Percentiles rank a stretch among this genome's conserved stretches.
Evolutionary conservation across 2,113 vertebrate genomes (phyloP).

Genomic region (Nettapus auritus): DNA sequence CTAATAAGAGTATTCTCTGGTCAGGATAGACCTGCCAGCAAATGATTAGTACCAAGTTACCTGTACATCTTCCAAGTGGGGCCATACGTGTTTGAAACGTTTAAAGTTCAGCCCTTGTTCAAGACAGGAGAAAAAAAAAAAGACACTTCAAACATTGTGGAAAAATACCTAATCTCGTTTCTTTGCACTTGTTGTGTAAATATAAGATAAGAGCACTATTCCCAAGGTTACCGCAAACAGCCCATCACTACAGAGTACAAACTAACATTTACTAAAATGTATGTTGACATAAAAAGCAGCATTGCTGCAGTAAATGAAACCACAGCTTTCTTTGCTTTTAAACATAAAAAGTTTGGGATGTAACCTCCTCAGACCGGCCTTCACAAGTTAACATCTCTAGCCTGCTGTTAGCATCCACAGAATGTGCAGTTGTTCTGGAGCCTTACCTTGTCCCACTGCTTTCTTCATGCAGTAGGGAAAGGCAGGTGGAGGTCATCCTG

Average conservation of each 20-base stretch:
- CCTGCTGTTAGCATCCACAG: neutral
- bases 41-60: neutral
- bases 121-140: conserved; percentile 22
- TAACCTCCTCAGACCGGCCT: neutral
- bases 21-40: neutral
- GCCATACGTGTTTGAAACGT: neutral
- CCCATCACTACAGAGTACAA: conserved; percentile 51
- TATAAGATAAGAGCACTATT: conserved; percentile 53
- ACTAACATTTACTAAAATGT: conserved; percentile 50
- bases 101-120: conserved; percentile 49
- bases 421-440: neutral
- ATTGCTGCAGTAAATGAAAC: neutral
- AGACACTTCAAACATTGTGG: conserved; percentile 42
- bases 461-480: neutral
- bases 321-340: neutral
- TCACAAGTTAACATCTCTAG: neutral
- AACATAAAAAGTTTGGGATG: neutral
- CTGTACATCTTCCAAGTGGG: neutral
- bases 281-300: conserved; percentile 55
- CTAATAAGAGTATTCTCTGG: neutral
- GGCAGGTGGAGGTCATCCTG: neutral
- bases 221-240: conserved; percentile 64
- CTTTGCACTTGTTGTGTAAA: conserved; percentile 67
- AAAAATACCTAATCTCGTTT: conserved; percentile 58
- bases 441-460: neutral